Base-by-base conservation (phyloP, 2,113 vertebrate genomes). In the Atlantisia rogersi region DNA sequence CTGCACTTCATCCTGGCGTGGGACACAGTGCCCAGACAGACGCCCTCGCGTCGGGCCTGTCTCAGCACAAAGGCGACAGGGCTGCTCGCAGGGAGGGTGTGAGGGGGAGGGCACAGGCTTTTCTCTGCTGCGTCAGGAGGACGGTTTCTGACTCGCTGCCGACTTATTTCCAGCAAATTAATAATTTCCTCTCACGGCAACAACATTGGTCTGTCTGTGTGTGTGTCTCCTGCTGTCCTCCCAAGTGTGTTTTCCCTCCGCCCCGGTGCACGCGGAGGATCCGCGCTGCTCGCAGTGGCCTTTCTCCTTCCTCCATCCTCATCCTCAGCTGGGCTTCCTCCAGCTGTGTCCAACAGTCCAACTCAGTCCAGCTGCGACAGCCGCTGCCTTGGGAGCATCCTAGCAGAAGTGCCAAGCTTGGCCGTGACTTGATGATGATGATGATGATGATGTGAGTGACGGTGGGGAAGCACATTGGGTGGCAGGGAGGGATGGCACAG, bases 111-210 rank as follows among this genome's bases (percentile, higher is more conserved):
- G 29, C 3, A 15, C 52, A 42, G 35, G 29, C 55, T 82, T 50
- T 84, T 46, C 90, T 37, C 42, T 1, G 0, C 32, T 32, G 1
- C 76, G 5, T 67, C 0, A 4, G 42, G 17, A 71, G 20, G 82
- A 65, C 25, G 76, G 39, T 2, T 37, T 78, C 83, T 77, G 94
- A 96, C 73, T 94, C 4, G 1, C 75, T 70, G 97, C 96, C 52
- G 20, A 44, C 91, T 94, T 71, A 87, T 90, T 94, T 87, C 64
- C 69, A 58, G 76, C 81, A 94, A 97, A 96, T 97, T 68, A 92
- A 96, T 96, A 14, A 90, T 94, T 97, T 97, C 97, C 96, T 94
- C 94, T 46, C 1, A 59, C 14, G 12, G 95, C 88, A 79, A 52
- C 89, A 46, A 56, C 4, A 29, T 3, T 16, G 58, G 82, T 53